These are phyloP conservation scores for Panthera uncia DNA, from an alignment of 2,113 vertebrate genomes.

Conservation along the genomic window DNA sequence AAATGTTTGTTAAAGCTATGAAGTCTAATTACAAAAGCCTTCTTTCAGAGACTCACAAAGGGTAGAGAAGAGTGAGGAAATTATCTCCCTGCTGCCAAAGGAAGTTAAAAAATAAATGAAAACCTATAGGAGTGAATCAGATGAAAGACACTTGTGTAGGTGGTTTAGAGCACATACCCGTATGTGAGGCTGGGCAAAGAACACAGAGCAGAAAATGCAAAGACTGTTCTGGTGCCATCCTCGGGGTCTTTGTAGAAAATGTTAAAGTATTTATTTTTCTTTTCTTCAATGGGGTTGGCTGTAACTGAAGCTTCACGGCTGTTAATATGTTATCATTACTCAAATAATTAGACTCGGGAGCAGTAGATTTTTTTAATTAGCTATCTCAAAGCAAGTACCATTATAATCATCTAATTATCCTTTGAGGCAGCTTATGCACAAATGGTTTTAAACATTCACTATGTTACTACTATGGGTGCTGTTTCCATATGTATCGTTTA, in stretches of 20 bases:
- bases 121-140: neutral
- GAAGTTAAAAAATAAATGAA: slow-evolving; percentile 22
- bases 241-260: slow-evolving; percentile 35
- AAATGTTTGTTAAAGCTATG: slow-evolving; percentile 60
- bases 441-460: slow-evolving; percentile 70
- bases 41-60: slow-evolving; percentile 48
- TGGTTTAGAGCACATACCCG: neutral
- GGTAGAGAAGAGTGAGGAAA: slow-evolving; percentile 16
- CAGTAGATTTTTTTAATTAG: slow-evolving; percentile 78
- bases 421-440: slow-evolving; percentile 71
- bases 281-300: slow-evolving; percentile 41
- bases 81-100: neutral
- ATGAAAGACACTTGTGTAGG: neutral
- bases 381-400: slow-evolving; percentile 75
- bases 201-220: neutral
- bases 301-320: slow-evolving; percentile 62
- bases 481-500: slow-evolving; percentile 48
- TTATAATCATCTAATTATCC: slow-evolving; percentile 82
- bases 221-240: neutral
- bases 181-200: neutral
- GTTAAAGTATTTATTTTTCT: neutral
- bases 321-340: slow-evolving; percentile 79
- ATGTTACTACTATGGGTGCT: slow-evolving; percentile 52
- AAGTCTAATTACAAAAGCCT: slow-evolving; percentile 58
- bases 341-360: slow-evolving; percentile 81